These are phyloP conservation scores for Oryctes rhinoceros DNA, from an alignment of 1,140 invertebrate genomes.

Conservation along the genomic window DNA sequence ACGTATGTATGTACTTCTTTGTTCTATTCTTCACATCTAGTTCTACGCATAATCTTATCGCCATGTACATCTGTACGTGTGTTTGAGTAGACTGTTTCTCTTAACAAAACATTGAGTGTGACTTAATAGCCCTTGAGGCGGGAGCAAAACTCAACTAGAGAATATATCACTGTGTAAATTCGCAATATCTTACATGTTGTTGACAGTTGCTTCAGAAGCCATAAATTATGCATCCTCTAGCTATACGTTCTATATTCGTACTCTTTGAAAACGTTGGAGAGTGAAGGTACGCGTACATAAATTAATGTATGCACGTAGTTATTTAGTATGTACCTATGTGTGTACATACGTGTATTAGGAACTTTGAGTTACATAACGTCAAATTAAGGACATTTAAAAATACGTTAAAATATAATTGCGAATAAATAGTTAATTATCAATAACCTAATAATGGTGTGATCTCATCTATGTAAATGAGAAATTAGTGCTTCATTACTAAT, in stretches of 20 bases:
- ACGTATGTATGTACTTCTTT: not conserved
- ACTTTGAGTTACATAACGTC: too few relatives aligned
- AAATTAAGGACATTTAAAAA: too few relatives aligned
- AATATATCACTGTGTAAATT: constrained; percentile 30
- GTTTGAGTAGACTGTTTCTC: not conserved
- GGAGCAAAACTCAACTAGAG: constrained; percentile 25
- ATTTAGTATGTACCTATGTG: not conserved
- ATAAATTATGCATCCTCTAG: constrained; percentile 28
- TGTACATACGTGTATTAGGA: too few relatives aligned
- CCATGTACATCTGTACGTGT: not conserved
- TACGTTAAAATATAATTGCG: too few relatives aligned
- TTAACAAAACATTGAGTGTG: not conserved
- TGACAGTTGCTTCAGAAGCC: constrained; percentile 25
- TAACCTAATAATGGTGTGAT: too few relatives aligned
- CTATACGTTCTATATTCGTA: not conserved
- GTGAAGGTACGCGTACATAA: not conserved
- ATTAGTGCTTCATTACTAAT: too few relatives aligned
- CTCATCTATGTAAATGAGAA: too few relatives aligned
- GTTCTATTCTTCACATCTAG: not conserved
- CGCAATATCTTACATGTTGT: constrained; percentile 13
- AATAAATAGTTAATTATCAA: too few relatives aligned
- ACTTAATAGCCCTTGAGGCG: constrained; percentile 21
- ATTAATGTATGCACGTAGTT: not conserved
- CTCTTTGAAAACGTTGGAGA: not conserved
- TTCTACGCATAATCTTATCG: not conserved